Conservation (phyloP, 2,888 invertebrate genomes). For the Leptura quadrifasciata region DNA sequence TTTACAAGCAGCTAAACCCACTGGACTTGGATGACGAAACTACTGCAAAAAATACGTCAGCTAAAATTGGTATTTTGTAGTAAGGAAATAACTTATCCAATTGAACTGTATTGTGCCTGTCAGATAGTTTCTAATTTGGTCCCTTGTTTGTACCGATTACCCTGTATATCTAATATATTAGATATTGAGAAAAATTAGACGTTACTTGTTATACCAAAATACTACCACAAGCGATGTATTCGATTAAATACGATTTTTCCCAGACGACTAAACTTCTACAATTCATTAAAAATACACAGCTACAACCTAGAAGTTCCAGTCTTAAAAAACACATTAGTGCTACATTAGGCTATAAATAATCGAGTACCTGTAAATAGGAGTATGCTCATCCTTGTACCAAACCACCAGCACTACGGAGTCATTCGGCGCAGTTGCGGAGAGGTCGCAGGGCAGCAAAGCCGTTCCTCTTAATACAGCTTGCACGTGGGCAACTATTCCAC, state of each 20-base stretch:
- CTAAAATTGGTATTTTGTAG: too few relatives aligned
- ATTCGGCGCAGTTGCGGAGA: constrained; percentile 84
- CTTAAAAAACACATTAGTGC: background rate
- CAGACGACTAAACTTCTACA: background rate
- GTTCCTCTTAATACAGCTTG: constrained; percentile 86
- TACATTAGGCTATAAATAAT: background rate
- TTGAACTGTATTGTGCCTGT: too few relatives aligned
- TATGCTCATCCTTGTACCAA: constrained; percentile 92
- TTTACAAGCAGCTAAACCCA: too few relatives aligned
- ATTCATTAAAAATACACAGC: background rate
- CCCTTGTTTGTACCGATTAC: too few relatives aligned
- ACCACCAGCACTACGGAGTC: constrained; percentile 90
- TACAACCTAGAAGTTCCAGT: background rate
- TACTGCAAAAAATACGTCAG: too few relatives aligned
- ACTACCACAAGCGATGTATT: too few relatives aligned
- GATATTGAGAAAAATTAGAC: too few relatives aligned
- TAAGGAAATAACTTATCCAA: too few relatives aligned
- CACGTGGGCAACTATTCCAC: constrained; percentile 74
- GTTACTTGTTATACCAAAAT: too few relatives aligned
- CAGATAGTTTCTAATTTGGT: too few relatives aligned
- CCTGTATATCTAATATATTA: too few relatives aligned
- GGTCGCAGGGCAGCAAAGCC: constrained; percentile 91
- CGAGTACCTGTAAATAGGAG: constrained; percentile 91
- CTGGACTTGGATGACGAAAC: too few relatives aligned
- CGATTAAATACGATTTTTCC: background rate